A percentile compares a stretch with the other conserved stretches of the same genome.
phyloP scores from a whole-genome alignment of 2,113 vertebrate genomes.

The Hippocampus mohnikei region DNA sequence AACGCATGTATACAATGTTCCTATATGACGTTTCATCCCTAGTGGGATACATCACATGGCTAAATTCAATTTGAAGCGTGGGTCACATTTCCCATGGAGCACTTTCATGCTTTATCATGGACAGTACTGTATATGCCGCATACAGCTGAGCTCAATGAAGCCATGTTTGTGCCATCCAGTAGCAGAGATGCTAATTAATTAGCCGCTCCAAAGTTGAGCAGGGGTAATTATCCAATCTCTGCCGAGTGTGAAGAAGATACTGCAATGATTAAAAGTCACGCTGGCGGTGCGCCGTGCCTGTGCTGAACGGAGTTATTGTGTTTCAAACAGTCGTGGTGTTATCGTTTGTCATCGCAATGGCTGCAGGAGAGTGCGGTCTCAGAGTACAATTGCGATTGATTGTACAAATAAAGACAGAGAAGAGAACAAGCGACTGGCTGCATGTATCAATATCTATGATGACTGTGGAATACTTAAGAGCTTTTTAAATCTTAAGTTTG shows the following conservation, averaged over 20 bases:
- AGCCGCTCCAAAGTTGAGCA: constrained; percentile 26
- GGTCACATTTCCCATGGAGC: constrained; percentile 21
- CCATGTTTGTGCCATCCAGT: constrained; percentile 9
- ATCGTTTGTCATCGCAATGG: constrained; percentile 29
- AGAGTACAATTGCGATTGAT: constrained; percentile 7
- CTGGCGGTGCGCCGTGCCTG: neutral
- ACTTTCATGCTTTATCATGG: constrained; percentile 8
- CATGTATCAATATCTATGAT: neutral
- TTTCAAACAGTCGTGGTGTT: constrained; percentile 29
- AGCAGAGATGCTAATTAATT: constrained; percentile 45
- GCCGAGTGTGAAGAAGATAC: constrained; percentile 17
- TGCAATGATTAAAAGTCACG: constrained; percentile 21
- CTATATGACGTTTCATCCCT: neutral
- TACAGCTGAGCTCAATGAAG: constrained; percentile 9
- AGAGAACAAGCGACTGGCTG: neutral
- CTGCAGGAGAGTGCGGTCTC: neutral
- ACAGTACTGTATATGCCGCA: constrained; percentile 7
- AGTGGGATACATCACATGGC: neutral
- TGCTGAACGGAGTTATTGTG: constrained; percentile 16
- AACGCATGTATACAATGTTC: neutral
- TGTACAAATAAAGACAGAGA: neutral
- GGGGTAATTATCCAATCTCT: constrained; percentile 29
- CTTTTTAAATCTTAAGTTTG: neutral
- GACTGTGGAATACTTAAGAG: neutral
- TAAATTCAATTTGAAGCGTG: constrained; percentile 2